Evolutionary conservation across 2,888 invertebrate species (phyloP).

Genomic region (Drosophila kambysellisi): DNA sequence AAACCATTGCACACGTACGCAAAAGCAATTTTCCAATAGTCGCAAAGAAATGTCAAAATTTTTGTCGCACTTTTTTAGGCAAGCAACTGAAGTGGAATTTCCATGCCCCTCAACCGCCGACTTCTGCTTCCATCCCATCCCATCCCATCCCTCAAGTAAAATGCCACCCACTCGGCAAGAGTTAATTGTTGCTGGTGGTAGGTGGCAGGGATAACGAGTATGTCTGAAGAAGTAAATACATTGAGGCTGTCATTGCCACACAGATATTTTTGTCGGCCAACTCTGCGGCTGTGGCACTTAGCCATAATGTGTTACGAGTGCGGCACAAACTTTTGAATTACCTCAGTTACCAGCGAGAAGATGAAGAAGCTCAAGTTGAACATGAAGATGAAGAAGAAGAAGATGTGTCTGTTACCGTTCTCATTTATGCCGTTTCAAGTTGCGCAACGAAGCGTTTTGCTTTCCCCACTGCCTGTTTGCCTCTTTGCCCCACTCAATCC

Average conservation of each 20-base stretch:
- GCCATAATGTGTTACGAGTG: constrained; percentile 64
- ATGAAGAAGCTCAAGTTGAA: constrained; percentile 14
- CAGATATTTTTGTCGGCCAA: constrained; percentile 45
- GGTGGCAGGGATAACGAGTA: constrained; percentile 33
- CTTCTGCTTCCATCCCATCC: neutral
- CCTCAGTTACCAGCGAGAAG: constrained; percentile 66
- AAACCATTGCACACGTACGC: constrained; percentile 77
- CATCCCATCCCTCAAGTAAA: neutral
- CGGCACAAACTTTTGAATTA: constrained; percentile 77
- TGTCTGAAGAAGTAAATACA: constrained; percentile 68
- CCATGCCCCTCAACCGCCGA: neutral
- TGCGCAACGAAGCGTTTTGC: constrained; percentile 70
- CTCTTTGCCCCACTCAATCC: constrained; percentile 5
- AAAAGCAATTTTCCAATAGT: constrained; percentile 78
- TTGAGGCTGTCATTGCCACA: constrained; percentile 73
- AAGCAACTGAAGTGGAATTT: constrained; percentile 1
- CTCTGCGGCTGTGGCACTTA: constrained; percentile 61
- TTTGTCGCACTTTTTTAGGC: constrained; percentile 51
- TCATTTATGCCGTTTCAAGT: constrained; percentile 81
- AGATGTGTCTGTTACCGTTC: constrained; percentile 59
- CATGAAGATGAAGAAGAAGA: constrained; percentile 6
- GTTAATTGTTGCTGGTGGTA: constrained; percentile 68
- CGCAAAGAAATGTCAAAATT: constrained; percentile 74
- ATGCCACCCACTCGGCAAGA: constrained; percentile 34
- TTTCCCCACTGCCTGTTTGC: neutral